Conservation (phyloP, 2,888 invertebrate species). For the Celastrina argiolus region DNA sequence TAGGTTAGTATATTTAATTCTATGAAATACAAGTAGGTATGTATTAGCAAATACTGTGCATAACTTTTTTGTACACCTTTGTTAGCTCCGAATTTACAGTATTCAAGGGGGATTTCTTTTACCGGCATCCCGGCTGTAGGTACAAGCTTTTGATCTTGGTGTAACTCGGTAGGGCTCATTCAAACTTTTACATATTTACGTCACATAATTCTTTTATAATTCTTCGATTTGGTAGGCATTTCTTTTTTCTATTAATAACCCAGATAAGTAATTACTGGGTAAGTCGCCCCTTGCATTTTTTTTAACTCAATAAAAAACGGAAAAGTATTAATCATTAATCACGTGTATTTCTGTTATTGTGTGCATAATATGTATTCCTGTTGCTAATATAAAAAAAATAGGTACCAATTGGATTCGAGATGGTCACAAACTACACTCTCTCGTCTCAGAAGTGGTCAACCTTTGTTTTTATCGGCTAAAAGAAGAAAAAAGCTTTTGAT, state of each 20-base stretch:
- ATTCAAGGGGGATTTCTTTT: neutral
- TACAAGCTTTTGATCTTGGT: conserved; percentile 62
- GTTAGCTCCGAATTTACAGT: neutral
- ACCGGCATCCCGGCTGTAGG: conserved; percentile 36
- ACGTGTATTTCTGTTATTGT: neutral
- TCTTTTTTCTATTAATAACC: neutral
- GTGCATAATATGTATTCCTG: neutral
- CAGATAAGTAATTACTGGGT: neutral
- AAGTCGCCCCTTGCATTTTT: neutral
- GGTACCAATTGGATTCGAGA: too few relatives aligned
- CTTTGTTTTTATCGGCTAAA: too few relatives aligned
- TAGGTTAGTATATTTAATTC: neutral
- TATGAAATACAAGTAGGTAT: neutral
- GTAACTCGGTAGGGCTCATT: conserved; percentile 50
- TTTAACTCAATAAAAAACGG: neutral
- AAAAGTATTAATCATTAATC: neutral
- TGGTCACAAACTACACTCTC: too few relatives aligned
- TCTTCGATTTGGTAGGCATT: conserved; percentile 23
- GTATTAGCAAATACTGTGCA: neutral
- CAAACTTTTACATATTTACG: conserved; percentile 41
- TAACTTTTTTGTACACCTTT: neutral
- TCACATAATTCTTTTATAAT: conserved; percentile 45
- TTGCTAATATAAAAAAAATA: neutral
- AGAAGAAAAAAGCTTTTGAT: too few relatives aligned
- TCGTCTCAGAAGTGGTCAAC: too few relatives aligned